Evolutionary conservation across 2,888 invertebrate genomes (phyloP).

Genomic region (Hirtodrosophila confusa): DNA sequence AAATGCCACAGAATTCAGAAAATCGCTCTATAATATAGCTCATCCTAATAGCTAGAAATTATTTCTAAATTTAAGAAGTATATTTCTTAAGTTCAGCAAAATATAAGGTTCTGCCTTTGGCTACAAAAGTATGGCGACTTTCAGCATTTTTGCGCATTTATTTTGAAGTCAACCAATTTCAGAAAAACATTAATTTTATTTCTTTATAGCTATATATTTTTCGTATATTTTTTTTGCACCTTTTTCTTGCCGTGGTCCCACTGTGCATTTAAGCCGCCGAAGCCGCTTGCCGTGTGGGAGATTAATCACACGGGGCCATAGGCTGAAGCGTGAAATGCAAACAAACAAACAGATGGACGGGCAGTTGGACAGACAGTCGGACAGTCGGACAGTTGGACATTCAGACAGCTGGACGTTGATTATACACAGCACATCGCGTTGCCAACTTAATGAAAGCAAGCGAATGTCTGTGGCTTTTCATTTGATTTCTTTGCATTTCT

Average conservation of each 20-base stretch:
- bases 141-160: too few species aligned
- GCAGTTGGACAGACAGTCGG: conserved; percentile 13
- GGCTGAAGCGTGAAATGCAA: conserved; percentile 73
- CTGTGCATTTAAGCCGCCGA: conserved; percentile 21
- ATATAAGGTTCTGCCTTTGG: too few species aligned
- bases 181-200: too few species aligned
- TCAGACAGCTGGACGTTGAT: conserved; percentile 61
- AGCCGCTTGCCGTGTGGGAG: conserved; percentile 58
- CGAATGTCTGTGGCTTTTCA: conserved; percentile 55
- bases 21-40: too few species aligned
- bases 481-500: conserved; percentile 27
- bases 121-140: too few species aligned
- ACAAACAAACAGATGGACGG: conserved; percentile 53
- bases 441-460: conserved; percentile 71
- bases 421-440: conserved; percentile 55
- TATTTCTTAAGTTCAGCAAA: too few species aligned
- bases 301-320: conserved; percentile 70
- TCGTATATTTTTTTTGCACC: too few species aligned
- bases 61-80: neutral
- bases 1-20: too few species aligned
- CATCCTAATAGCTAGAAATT: too few species aligned
- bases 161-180: too few species aligned
- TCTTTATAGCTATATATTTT: too few species aligned
- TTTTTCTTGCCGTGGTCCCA: too few species aligned
- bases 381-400: conserved; percentile 4